Conservation (phyloP, 2,113 vertebrate genomes). For the Puffinus mauretanicus region DNA sequence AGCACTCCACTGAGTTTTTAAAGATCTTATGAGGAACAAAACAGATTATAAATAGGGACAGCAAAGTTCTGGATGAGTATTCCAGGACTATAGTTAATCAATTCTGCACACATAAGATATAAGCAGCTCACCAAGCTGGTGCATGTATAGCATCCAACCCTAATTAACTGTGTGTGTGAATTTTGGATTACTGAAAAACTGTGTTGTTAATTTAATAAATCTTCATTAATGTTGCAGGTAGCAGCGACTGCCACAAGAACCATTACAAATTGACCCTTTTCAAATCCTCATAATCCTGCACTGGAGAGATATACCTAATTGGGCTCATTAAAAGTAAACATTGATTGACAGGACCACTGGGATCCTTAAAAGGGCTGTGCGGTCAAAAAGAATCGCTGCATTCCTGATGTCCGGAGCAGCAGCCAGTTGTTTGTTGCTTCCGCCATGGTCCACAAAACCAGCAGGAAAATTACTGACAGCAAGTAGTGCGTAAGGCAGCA, state of each 20-base stretch:
- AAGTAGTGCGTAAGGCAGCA: background rate
- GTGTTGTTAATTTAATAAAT: slow-evolving; percentile 40
- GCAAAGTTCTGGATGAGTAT: background rate
- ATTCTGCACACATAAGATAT: background rate
- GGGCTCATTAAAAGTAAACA: slow-evolving; percentile 46
- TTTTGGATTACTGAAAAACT: slow-evolving; percentile 8
- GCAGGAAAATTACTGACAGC: background rate
- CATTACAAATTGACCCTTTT: slow-evolving; percentile 31
- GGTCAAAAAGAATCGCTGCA: background rate
- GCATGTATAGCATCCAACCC: background rate
- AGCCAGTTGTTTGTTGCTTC: background rate
- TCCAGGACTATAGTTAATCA: background rate
- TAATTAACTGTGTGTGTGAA: background rate
- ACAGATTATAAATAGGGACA: background rate
- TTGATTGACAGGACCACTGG: background rate
- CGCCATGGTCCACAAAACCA: background rate
- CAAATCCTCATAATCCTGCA: slow-evolving; percentile 25
- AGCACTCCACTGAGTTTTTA: background rate
- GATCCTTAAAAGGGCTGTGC: background rate
- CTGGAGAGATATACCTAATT: slow-evolving; percentile 29
- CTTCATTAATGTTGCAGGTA: slow-evolving; percentile 27
- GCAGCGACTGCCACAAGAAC: background rate
- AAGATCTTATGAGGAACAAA: background rate
- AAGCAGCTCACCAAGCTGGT: background rate
- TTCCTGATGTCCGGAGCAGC: background rate